Evolutionary conservation across 2,888 invertebrate species (phyloP).

Genomic region (Acrocyrtus sp.): DNA sequence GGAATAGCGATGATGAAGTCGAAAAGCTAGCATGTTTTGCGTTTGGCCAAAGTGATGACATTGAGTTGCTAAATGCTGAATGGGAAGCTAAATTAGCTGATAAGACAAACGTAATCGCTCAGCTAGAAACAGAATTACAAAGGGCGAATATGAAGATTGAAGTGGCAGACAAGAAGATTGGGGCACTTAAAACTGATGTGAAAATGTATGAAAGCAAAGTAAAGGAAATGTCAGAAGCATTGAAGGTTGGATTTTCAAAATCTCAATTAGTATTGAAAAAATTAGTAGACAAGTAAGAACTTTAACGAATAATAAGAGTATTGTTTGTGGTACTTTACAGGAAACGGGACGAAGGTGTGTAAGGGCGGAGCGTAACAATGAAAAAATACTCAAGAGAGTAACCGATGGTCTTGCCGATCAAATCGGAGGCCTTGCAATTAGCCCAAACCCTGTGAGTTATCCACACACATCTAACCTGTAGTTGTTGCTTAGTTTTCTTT

Average conservation of each 20-base stretch:
- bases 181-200: slow-evolving; percentile 7
- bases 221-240: slow-evolving; percentile 25
- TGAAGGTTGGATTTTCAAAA: slow-evolving; percentile 23
- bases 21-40: slow-evolving; percentile 52
- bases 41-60: slow-evolving; percentile 43
- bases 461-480: too few relatives aligned
- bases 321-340: slow-evolving; percentile 13
- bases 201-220: slow-evolving; percentile 10
- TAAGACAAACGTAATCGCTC: slow-evolving; percentile 14
- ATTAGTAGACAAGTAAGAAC: too few relatives aligned
- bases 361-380: neutral
- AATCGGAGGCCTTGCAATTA: slow-evolving; percentile 13
- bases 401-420: slow-evolving; percentile 17
- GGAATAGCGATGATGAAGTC: slow-evolving; percentile 31
- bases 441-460: slow-evolving; percentile 24
- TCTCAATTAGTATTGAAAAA: too few relatives aligned
- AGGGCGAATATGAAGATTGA: slow-evolving; percentile 12
- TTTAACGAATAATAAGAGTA: too few relatives aligned
- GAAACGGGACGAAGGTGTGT: slow-evolving; percentile 10
- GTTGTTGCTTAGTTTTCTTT: too few relatives aligned
- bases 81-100: slow-evolving; percentile 32
- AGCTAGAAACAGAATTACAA: slow-evolving; percentile 15
- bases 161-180: slow-evolving; percentile 14
- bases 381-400: slow-evolving; percentile 22
- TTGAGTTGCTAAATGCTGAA: slow-evolving; percentile 39